Evolutionary conservation across 2,113 vertebrate genomes (phyloP), one percentile per base, ranked within the genome.

Genomic region (Lathamus discolor): DNA sequence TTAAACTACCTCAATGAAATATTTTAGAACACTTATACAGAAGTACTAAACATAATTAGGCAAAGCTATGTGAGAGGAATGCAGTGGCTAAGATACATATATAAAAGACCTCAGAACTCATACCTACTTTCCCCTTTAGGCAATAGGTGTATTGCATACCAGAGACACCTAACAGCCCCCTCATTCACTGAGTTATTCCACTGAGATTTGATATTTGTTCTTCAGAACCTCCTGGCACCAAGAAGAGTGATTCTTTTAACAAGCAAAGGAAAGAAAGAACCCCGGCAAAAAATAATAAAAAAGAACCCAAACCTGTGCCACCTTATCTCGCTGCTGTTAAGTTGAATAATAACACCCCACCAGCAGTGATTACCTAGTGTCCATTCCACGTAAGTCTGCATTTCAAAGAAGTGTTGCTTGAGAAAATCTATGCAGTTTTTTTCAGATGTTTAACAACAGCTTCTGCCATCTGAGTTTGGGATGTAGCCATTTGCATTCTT

Each of bases 131-230:
- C 9, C 4, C 20, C 29, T 16, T 51, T 83, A 46, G 25, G 28
- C 0, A 0, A 73, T 15, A 74, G 5, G 10, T 62, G 20, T 28
- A 11, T 57, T 51, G 18, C 13, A 27, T 48, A 29, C 3, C 23
- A 33, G 28, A 76, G 39, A 48, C 4, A 59, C 5, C 11, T 63
- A 63, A 81, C 4, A 7, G 22, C 7, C 5, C 22, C 8, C 52
- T 89, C 39, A 43, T 39, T 84, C 43, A 48, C 5, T 54, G 19
- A 55, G 35, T 7, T 4, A 2, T 75, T 89, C 29, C 15, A 33
- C 14, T 82, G 64, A 75, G 31, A 52, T 61, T 44, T 94, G 11
- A 33, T 8, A 39, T 77, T 77, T 74, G 25, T 27, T 49, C 19
- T 57, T 74, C 17, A 59, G 24, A 76, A 73, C 10, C 6, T 79